These are phyloP conservation scores for Xenentodon cancila DNA, from an alignment of 2,797 vertebrate genomes.

Conservation along the genomic window DNA sequence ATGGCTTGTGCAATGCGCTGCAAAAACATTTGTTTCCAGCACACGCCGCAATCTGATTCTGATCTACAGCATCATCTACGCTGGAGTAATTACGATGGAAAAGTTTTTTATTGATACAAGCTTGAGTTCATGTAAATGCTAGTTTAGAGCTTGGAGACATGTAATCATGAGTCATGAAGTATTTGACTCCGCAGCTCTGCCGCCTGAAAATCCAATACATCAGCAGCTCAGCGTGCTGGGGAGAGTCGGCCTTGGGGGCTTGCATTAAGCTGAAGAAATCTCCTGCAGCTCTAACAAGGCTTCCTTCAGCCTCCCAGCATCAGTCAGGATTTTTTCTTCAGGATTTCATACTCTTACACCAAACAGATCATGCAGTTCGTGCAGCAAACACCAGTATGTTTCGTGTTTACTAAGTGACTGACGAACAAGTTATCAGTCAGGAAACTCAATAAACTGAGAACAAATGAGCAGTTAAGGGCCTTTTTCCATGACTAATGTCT, in stretches of 20 bases:
- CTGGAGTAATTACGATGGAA: too few species aligned
- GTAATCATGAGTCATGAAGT: not conserved
- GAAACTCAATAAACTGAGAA: not conserved
- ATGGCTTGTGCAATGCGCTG: too few species aligned
- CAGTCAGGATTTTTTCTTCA: slow-evolving; percentile 21
- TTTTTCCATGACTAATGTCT: slow-evolving; percentile 58
- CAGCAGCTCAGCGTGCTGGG: slow-evolving; percentile 27
- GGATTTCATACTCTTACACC: slow-evolving; percentile 18
- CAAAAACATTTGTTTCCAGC: too few species aligned
- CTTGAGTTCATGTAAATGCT: not conserved
- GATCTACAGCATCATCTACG: too few species aligned
- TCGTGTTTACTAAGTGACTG: too few species aligned
- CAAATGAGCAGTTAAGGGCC: not conserved
- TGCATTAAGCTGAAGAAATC: slow-evolving; percentile 30
- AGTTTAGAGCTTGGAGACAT: not conserved
- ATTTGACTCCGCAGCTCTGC: not conserved
- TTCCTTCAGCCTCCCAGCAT: slow-evolving; percentile 21
- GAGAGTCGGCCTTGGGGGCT: not conserved
- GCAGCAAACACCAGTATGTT: too few species aligned
- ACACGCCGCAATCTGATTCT: too few species aligned
- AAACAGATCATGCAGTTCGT: slow-evolving; percentile 13
- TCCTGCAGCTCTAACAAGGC: slow-evolving; percentile 33
- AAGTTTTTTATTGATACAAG: not conserved
- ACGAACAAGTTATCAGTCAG: too few species aligned
- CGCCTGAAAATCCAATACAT: slow-evolving; percentile 1